Conservation (phyloP, 1,140 invertebrate genomes). For the Laupala kohalensis region DNA sequence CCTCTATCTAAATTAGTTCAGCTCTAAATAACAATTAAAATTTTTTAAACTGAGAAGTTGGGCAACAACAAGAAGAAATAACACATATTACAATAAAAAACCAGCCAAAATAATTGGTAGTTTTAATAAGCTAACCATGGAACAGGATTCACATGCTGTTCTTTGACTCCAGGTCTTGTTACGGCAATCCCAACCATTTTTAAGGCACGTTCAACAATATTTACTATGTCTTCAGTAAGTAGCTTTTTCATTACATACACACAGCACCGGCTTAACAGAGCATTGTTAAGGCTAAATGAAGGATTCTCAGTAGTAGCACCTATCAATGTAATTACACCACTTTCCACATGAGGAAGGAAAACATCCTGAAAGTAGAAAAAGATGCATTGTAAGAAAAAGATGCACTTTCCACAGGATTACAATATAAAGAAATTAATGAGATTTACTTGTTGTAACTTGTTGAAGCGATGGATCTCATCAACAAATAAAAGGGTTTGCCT, state of each 20-base stretch:
- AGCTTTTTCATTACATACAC: slow-evolving; percentile 67
- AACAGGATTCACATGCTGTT: slow-evolving; percentile 19
- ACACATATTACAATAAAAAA: too few relatives aligned
- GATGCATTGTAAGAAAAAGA: slow-evolving; percentile 1
- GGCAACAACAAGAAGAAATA: background rate
- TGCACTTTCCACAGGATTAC: background rate
- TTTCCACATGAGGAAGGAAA: slow-evolving; percentile 67
- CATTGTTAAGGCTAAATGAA: slow-evolving; percentile 68
- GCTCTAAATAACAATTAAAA: too few relatives aligned
- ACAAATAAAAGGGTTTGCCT: slow-evolving; percentile 67
- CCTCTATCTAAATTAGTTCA: too few relatives aligned
- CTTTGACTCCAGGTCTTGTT: slow-evolving; percentile 21
- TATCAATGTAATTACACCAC: slow-evolving; percentile 63
- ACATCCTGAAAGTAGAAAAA: slow-evolving; percentile 37
- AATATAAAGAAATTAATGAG: background rate
- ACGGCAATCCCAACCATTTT: slow-evolving; percentile 26
- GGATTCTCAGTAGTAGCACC: slow-evolving; percentile 84
- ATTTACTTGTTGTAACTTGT: slow-evolving; percentile 54
- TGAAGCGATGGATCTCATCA: slow-evolving; percentile 83
- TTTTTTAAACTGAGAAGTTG: too few relatives aligned
- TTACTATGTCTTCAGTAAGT: slow-evolving; percentile 36
- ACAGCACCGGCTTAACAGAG: slow-evolving; percentile 60
- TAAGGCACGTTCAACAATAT: slow-evolving; percentile 49
- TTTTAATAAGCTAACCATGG: background rate
- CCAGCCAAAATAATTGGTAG: background rate